These are phyloP conservation scores for Heterocephalus glaber DNA, from an alignment of 2,113 vertebrate genomes.

Conservation along the genomic window DNA sequence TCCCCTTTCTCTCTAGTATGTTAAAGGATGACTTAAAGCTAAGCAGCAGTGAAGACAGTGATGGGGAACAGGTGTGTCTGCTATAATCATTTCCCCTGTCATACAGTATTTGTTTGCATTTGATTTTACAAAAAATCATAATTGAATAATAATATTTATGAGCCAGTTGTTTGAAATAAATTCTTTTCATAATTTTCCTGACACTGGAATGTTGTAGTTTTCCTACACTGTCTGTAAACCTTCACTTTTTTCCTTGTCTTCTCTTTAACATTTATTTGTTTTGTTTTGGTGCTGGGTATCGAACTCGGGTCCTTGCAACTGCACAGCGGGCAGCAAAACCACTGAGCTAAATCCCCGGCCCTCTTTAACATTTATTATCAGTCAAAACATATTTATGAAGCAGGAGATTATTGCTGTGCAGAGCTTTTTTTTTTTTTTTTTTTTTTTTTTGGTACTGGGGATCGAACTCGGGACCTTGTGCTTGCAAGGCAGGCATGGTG, in stretches of 20 bases:
- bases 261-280: neutral
- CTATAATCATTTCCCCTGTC: neutral
- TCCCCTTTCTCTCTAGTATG: constrained; percentile 87
- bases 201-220: neutral
- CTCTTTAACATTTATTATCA: neutral
- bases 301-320: no score
- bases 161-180: neutral
- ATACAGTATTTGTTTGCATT: constrained; percentile 9
- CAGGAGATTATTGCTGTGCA: constrained; percentile 1
- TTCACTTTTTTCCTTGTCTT: neutral
- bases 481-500: no score
- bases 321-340: no score
- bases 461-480: no score
- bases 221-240: neutral
- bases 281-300: no score
- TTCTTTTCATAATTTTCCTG: neutral
- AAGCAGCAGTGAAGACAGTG: constrained; percentile 99
- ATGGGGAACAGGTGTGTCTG: constrained; percentile 92
- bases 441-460: no score
- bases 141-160: neutral
- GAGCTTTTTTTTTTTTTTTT: no score
- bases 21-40: constrained; percentile 98
- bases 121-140: constrained; percentile 29
- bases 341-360: no score
- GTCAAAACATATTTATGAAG: neutral